Evolutionary conservation across 2,797 vertebrate genomes (phyloP).

Genomic region (Todus mexicanus): DNA sequence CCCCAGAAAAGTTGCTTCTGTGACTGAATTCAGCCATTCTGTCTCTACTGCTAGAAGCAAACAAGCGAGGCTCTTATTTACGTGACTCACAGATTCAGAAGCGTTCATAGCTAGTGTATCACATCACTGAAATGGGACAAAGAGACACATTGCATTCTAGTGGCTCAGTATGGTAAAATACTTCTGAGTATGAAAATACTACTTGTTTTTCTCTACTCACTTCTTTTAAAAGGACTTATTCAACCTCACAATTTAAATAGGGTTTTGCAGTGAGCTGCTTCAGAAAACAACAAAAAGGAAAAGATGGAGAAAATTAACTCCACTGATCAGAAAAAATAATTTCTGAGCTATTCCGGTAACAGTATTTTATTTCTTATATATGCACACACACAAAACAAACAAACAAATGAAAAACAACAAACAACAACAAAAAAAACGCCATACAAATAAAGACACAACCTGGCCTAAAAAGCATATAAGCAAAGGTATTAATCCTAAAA

Average conservation of each 20-base stretch:
- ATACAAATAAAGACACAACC: neutral
- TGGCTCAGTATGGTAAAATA: conserved; percentile 42
- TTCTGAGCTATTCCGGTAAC: neutral
- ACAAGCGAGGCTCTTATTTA: conserved; percentile 1
- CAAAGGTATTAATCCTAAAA: neutral
- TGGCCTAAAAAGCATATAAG: neutral
- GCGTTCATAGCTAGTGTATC: neutral
- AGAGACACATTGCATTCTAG: conserved; percentile 64
- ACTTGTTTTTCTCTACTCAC: neutral
- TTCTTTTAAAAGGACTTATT: neutral
- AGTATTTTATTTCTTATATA: neutral
- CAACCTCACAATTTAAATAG: neutral
- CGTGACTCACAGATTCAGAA: conserved; percentile 8
- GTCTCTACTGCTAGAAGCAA: neutral
- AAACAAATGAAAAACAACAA: neutral
- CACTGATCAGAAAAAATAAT: neutral
- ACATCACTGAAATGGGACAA: conserved; percentile 11
- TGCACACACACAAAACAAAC: no score
- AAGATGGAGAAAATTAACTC: neutral
- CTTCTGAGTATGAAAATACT: neutral
- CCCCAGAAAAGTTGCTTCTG: neutral
- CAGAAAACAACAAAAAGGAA: neutral
- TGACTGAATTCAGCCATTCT: neutral
- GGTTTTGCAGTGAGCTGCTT: neutral
- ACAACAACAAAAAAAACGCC: neutral